A percentile compares a stretch with the other conserved stretches of the same genome.
phyloP scores from a whole-genome alignment of 2,888 invertebrate species.

The Slavum lentiscoides region DNA sequence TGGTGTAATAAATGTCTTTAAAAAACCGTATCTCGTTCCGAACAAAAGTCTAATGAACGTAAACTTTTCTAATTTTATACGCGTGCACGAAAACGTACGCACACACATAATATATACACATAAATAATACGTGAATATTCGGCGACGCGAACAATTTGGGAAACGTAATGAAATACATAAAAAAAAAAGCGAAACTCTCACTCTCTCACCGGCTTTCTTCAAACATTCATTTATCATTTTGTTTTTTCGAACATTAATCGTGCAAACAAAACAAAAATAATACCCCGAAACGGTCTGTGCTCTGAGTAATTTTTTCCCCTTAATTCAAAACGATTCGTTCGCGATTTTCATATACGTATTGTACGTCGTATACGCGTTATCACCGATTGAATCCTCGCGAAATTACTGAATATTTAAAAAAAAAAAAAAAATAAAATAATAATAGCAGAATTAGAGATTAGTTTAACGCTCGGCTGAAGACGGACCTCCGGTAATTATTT shows the following conservation, averaged over 20 bases:
- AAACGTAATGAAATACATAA: slow-evolving; percentile 40
- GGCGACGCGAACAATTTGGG: slow-evolving; percentile 30
- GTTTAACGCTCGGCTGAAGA: too few species aligned
- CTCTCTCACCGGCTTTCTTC: not conserved
- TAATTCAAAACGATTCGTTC: not conserved
- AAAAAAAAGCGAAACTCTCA: slow-evolving; percentile 25
- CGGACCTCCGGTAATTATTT: too few species aligned
- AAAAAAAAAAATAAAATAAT: too few species aligned
- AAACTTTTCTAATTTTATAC: slow-evolving; percentile 34
- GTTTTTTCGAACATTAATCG: slow-evolving; percentile 2
- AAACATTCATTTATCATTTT: slow-evolving; percentile 32
- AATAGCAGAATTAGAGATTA: too few species aligned
- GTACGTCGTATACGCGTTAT: too few species aligned
- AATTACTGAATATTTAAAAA: too few species aligned
- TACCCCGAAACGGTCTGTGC: not conserved
- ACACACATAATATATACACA: not conserved
- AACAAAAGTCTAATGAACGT: slow-evolving; percentile 37
- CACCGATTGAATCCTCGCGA: not conserved
- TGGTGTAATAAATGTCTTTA: slow-evolving; percentile 4
- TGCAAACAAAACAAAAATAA: not conserved
- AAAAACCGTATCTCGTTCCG: slow-evolving; percentile 9
- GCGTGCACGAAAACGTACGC: not conserved
- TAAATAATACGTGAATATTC: slow-evolving; percentile 22
- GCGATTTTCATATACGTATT: not conserved
- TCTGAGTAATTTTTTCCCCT: not conserved